Evolutionary conservation across 2,888 invertebrate genomes (phyloP).

Genomic region (Calameuta pallipes): DNA sequence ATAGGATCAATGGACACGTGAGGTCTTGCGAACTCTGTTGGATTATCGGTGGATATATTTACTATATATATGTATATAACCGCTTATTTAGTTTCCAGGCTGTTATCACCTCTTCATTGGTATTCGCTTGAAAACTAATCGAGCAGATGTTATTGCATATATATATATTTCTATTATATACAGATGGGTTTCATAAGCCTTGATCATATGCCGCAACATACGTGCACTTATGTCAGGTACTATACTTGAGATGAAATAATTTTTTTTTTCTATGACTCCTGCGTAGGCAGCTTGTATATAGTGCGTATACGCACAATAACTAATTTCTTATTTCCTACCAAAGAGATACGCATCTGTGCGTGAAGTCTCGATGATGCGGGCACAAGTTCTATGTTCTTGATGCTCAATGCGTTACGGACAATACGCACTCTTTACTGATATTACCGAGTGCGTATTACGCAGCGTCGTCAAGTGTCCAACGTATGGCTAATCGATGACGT

Average conservation of each 20-base stretch:
- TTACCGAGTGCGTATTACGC: not conserved
- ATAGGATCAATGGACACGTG: not conserved
- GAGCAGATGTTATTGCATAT: not conserved
- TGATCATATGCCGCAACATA: not conserved
- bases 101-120: not conserved
- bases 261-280: not conserved
- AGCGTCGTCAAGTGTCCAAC: not conserved
- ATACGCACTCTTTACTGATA: not conserved
- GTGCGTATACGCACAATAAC: constrained; percentile 20
- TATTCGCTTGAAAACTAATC: not conserved
- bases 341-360: constrained; percentile 40
- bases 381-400: constrained; percentile 21
- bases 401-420: not conserved
- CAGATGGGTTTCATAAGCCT: not conserved
- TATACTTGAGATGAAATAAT: not conserved
- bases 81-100: not conserved
- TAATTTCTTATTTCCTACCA: constrained; percentile 22
- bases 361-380: constrained; percentile 42
- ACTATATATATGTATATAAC: not conserved
- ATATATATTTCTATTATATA: not conserved
- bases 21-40: not conserved
- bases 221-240: not conserved
- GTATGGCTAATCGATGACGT: not conserved
- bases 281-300: not conserved
- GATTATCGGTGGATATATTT: not conserved